Base-by-base conservation (phyloP, 1,140 invertebrate genomes). In the Dendroctonus valens region DNA sequence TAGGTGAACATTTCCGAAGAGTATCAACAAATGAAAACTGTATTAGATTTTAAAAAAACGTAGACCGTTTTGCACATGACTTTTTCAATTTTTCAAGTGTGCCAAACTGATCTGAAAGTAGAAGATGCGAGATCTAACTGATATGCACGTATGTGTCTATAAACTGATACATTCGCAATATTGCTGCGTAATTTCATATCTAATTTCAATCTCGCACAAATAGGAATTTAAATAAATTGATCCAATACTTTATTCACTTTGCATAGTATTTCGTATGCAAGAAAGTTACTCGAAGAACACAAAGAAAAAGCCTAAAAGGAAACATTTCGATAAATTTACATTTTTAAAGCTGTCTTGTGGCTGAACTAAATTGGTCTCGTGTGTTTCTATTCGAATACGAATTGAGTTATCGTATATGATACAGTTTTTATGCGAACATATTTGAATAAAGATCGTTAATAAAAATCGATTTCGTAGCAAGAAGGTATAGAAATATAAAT, bases 351-450 rank as follows among this genome's bases (percentile, higher is more conserved):
- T 11, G 8, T 12, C 12, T 9, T 46, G 8, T 9, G 42, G 8
- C 12, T 9, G 42, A 46, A 46, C 42, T 46, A 46, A 46, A 46
- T 46, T 46, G 42, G 42, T 46, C 42, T 46, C 42, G 12, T 46
- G 42, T 11, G 42, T 2, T 9, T 46, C 42, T 11, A 46, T 5
- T 46, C 12, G 42, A 12, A 46, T 46, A 46, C 12, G 42, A 46
- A 46, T 46, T 46, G 42, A 12, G 12, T 46, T 46, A 46, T 46
- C 12, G 42, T 11, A 46, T 11, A 46, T 46, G 12, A 12, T 46
- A 46, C 8, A 46, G 42, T 11, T 12, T 46, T 11, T 46, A 11
- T 9, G 12, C 4, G 12, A 11, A 12, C 12, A 11, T 12, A 46
- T 46, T 46, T 12, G 12, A 46, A 46, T 46, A 12, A 46, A 26